phyloP scores from a whole-genome alignment of 2,888 invertebrate species.

The Mythimna lalbum region DNA sequence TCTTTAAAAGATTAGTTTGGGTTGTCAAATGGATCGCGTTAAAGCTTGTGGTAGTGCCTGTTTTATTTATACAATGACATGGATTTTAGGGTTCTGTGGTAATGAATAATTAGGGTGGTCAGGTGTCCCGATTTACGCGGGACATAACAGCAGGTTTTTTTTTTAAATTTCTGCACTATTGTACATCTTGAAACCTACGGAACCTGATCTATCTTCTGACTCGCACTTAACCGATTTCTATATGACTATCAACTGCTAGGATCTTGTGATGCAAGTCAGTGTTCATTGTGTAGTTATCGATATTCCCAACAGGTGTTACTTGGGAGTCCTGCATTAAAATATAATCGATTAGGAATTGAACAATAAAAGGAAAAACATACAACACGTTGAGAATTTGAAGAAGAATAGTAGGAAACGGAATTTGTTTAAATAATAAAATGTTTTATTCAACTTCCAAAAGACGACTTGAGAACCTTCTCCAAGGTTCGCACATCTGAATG shows the following conservation, averaged over 20 bases:
- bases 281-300: slow-evolving; percentile 31
- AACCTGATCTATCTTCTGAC: neutral
- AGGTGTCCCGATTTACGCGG: too few species aligned
- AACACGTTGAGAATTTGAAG: slow-evolving; percentile 11
- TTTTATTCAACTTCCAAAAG: neutral
- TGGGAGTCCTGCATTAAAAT: slow-evolving; percentile 14
- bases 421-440: neutral
- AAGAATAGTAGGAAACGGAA: neutral
- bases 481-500: neutral
- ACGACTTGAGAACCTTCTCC: too few species aligned
- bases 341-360: slow-evolving; percentile 4
- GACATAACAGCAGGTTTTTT: too few species aligned
- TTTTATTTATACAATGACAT: too few species aligned
- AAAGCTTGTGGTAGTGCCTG: too few species aligned
- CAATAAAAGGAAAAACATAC: slow-evolving; percentile 29
- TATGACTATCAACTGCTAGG: slow-evolving; percentile 4
- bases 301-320: slow-evolving; percentile 42
- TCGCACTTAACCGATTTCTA: neutral
- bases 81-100: too few species aligned
- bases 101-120: too few species aligned
- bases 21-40: too few species aligned
- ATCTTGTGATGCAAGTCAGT: slow-evolving; percentile 13
- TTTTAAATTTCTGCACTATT: too few species aligned
- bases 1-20: too few species aligned
- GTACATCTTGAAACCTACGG: slow-evolving; percentile 15